These are phyloP conservation scores for Lacanobia oleracea DNA, from an alignment of 2,888 invertebrate genomes.

Conservation along the genomic window DNA sequence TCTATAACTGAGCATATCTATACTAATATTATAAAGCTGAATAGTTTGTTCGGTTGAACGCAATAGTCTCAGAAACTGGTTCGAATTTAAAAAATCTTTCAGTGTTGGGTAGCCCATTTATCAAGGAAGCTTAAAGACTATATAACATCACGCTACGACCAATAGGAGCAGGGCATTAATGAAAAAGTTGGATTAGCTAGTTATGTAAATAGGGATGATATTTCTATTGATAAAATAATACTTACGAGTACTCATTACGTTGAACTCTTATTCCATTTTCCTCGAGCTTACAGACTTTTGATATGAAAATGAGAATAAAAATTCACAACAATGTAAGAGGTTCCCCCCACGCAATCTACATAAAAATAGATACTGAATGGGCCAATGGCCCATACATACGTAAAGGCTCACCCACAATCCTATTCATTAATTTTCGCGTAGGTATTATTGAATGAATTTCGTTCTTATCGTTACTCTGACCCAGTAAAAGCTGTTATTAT, in stretches of 20 bases:
- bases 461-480: constrained; percentile 15
- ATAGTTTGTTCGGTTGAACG: too few species aligned
- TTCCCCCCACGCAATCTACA: constrained; percentile 25
- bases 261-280: constrained; percentile 7
- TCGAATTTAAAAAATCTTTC: too few species aligned
- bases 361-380: constrained; percentile 37
- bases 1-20: neutral
- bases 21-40: too few species aligned
- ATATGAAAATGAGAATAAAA: constrained; percentile 33
- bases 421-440: constrained; percentile 22
- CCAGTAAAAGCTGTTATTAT: constrained; percentile 35
- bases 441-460: constrained; percentile 22
- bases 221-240: constrained; percentile 6
- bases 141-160: too few species aligned
- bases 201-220: neutral
- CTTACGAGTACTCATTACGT: constrained; percentile 18
- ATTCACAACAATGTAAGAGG: constrained; percentile 37
- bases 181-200: too few species aligned
- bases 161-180: too few species aligned
- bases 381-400: constrained; percentile 27
- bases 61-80: too few species aligned
- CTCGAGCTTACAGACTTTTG: constrained; percentile 11
- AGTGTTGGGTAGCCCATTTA: too few species aligned
- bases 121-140: too few species aligned
- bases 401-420: constrained; percentile 9